Evolutionary conservation across 2,888 invertebrate genomes (phyloP).

Genomic region (Chironomus tentans): DNA sequence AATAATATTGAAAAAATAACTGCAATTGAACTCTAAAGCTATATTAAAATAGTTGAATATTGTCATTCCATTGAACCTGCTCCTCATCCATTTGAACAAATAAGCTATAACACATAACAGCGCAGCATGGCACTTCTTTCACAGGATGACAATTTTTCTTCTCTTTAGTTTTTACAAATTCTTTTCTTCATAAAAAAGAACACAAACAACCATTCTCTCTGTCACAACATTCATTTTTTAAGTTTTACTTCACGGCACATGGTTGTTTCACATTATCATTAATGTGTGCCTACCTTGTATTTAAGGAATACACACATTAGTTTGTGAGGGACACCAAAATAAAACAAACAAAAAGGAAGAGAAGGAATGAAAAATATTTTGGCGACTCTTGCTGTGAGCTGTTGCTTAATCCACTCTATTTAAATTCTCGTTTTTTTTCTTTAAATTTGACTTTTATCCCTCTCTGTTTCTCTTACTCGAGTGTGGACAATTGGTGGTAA

Average conservation of each 20-base stretch:
- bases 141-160: conserved; percentile 4
- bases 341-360: too few relatives aligned
- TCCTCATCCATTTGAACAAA: not conserved
- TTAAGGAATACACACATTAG: not conserved
- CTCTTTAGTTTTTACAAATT: too few relatives aligned
- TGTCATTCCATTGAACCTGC: too few relatives aligned
- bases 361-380: not conserved
- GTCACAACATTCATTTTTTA: conserved; percentile 22
- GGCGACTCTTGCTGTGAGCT: conserved; percentile 9
- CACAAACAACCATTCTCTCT: not conserved
- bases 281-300: too few relatives aligned
- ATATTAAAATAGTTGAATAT: too few relatives aligned
- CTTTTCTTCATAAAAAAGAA: not conserved
- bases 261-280: too few relatives aligned
- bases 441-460: too few relatives aligned
- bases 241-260: not conserved
- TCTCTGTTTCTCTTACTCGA: too few relatives aligned
- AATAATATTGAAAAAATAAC: too few relatives aligned
- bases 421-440: not conserved
- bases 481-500: not conserved
- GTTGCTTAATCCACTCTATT: not conserved
- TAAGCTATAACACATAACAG: not conserved
- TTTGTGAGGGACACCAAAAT: not conserved
- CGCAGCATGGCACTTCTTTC: not conserved
- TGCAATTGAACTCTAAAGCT: too few relatives aligned